Conservation (phyloP, 2,888 invertebrate species). For the Leucophora obtusa region DNA sequence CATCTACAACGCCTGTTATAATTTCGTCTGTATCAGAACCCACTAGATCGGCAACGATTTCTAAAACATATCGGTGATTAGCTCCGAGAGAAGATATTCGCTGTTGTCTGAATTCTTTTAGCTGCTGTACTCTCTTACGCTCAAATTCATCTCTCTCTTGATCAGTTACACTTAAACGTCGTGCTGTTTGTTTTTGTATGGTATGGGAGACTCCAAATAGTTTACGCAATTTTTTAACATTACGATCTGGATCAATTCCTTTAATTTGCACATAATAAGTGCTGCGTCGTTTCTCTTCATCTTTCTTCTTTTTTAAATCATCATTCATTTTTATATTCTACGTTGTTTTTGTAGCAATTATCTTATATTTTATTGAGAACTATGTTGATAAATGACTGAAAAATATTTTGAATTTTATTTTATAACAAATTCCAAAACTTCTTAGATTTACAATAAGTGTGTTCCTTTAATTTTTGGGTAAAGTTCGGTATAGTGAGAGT, state of each 20-base stretch:
- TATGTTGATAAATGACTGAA: too few relatives aligned
- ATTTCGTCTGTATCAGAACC: constrained; percentile 84
- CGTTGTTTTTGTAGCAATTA: too few relatives aligned
- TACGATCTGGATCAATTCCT: constrained; percentile 71
- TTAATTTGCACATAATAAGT: constrained; percentile 44
- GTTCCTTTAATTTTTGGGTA: too few relatives aligned
- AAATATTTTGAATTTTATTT: too few relatives aligned
- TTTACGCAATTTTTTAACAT: constrained; percentile 69
- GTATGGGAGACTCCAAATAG: constrained; percentile 73
- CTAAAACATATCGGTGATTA: constrained; percentile 83
- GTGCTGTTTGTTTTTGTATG: constrained; percentile 71
- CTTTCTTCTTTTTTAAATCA: not conserved
- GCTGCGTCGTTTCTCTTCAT: constrained; percentile 10
- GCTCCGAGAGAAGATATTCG: constrained; percentile 71
- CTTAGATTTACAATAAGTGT: too few relatives aligned
- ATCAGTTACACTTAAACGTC: constrained; percentile 71
- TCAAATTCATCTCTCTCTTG: constrained; percentile 71
- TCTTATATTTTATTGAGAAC: too few relatives aligned
- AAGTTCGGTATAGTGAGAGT: too few relatives aligned
- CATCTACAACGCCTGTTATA: constrained; percentile 86
- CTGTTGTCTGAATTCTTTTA: constrained; percentile 71
- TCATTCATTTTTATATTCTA: constrained; percentile 9
- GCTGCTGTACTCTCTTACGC: constrained; percentile 67
- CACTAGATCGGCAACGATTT: constrained; percentile 84
- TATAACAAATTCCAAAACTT: too few relatives aligned